Evolutionary conservation across 2,888 invertebrate species (phyloP).

Genomic region (Bibio marci): DNA sequence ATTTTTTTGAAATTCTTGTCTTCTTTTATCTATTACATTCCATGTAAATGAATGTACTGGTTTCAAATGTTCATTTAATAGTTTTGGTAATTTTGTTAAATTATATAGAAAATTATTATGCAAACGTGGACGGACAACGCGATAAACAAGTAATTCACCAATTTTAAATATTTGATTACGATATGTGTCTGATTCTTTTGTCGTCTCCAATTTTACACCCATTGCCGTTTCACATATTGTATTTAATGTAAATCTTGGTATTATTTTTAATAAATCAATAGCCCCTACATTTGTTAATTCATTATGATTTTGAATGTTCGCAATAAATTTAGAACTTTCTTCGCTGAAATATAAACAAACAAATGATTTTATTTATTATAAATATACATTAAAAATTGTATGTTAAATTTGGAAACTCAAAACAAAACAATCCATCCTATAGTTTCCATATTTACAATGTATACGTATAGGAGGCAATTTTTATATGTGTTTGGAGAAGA

Average conservation of each 20-base stretch:
- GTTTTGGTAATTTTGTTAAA: no score
- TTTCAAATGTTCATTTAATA: constrained; percentile 7
- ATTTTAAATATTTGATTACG: constrained; percentile 36
- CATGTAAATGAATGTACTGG: constrained; percentile 28
- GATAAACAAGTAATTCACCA: constrained; percentile 24
- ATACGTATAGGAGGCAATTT: no score
- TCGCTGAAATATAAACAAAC: constrained; percentile 16
- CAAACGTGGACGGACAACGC: constrained; percentile 12
- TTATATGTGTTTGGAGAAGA: no score
- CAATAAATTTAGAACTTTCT: constrained; percentile 23
- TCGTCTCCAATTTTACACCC: constrained; percentile 41
- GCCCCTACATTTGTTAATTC: constrained; percentile 10
- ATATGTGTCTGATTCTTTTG: constrained; percentile 34
- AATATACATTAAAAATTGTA: no score
- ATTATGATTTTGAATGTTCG: constrained; percentile 14
- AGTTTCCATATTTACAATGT: no score
- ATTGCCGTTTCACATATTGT: constrained; percentile 56
- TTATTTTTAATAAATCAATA: constrained; percentile 33
- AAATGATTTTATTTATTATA: not conserved
- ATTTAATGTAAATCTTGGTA: constrained; percentile 43
- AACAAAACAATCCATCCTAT: constrained; percentile 1
- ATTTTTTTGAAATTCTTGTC: constrained; percentile 14
- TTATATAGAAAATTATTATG: no score
- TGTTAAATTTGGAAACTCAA: not conserved
- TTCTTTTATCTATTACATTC: constrained; percentile 28